phyloP scores from a whole-genome alignment of 2,113 vertebrate species.

The Rhodinocichla rosea region DNA sequence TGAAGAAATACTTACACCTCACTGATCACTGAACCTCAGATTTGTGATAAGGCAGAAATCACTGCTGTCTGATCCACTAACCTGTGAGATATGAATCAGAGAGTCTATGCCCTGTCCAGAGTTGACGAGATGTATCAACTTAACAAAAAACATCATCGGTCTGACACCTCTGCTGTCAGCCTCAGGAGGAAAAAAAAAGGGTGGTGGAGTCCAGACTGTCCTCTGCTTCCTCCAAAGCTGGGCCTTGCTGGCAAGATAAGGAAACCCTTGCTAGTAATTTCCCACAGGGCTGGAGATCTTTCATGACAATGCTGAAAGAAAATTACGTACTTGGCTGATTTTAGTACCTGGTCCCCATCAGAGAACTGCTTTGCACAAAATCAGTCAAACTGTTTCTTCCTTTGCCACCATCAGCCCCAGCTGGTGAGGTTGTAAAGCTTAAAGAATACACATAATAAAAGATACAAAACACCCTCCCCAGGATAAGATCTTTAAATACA shows the following conservation, averaged over 20 bases:
- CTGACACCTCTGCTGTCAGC: background rate
- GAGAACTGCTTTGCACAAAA: background rate
- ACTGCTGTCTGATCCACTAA: background rate
- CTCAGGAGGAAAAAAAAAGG: background rate
- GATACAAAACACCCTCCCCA: background rate
- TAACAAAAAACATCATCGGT: background rate
- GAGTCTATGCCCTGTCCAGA: background rate
- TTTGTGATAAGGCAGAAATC: constrained; percentile 39
- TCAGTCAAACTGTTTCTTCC: background rate
- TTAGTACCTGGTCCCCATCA: background rate
- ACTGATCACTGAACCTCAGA: constrained; percentile 18
- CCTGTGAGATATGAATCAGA: constrained; percentile 15
- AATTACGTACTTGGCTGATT: background rate
- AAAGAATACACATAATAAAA: background rate
- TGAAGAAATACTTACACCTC: constrained; percentile 28
- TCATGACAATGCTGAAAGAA: background rate
- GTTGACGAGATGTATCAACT: background rate
- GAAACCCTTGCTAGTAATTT: background rate
- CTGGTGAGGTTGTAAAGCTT: background rate
- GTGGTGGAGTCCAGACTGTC: background rate
- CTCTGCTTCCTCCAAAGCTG: background rate
- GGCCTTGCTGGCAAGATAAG: background rate
- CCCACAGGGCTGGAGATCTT: background rate
- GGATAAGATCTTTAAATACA: background rate
- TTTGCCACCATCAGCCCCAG: background rate